phyloP scores from a whole-genome alignment of 1,140 invertebrate species.

The Scylla paramamosain region DNA sequence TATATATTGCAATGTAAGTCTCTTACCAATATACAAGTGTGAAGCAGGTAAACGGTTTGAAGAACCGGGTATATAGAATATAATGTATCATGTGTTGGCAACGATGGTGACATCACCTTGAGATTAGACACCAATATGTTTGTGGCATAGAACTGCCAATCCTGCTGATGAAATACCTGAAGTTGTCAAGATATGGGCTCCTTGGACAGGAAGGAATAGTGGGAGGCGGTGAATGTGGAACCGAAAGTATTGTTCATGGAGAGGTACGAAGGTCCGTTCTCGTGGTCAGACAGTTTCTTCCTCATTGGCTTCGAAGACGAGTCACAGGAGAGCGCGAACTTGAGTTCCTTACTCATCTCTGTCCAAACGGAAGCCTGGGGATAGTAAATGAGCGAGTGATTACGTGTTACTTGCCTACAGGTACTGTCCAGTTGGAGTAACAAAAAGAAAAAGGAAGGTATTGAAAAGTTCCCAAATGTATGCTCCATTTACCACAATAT shows the following conservation, averaged over 20 bases:
- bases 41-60: too few relatives aligned
- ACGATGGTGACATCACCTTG: too few relatives aligned
- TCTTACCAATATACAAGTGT: too few relatives aligned
- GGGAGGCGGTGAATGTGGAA: conserved; percentile 70
- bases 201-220: conserved; percentile 69
- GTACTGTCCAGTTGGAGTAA: neutral
- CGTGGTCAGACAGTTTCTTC: conserved; percentile 61
- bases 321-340: conserved; percentile 87
- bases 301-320: conserved; percentile 85
- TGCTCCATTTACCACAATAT: too few relatives aligned
- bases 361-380: conserved; percentile 85
- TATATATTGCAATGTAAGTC: too few relatives aligned
- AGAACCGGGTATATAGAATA: too few relatives aligned
- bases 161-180: conserved; percentile 5
- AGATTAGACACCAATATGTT: too few relatives aligned
- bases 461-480: too few relatives aligned
- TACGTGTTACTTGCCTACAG: conserved; percentile 2
- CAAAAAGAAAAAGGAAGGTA: neutral
- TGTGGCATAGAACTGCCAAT: too few relatives aligned
- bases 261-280: conserved; percentile 68
- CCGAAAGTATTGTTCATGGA: conserved; percentile 67
- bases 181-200: conserved; percentile 68
- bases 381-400: conserved; percentile 67
- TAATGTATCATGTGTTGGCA: too few relatives aligned
- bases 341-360: conserved; percentile 87